Evolutionary conservation across 2,797 vertebrate genomes (phyloP).

Genomic region (Trachops cirrhosus): DNA sequence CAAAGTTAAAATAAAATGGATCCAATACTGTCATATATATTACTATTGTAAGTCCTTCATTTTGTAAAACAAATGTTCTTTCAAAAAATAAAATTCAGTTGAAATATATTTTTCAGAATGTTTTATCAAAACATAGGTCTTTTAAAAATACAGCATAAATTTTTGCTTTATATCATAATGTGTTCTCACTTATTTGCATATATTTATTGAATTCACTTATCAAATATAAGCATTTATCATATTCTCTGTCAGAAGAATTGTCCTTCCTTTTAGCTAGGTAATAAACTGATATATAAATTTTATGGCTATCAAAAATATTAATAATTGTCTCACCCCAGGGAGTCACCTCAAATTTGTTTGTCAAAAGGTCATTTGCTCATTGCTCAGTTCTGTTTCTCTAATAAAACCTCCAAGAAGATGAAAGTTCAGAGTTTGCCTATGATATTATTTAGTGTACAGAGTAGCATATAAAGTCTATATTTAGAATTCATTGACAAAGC

Average conservation of each 20-base stretch:
- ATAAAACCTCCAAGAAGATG: neutral
- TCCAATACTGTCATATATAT: neutral
- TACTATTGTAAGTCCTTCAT: neutral
- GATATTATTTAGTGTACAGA: neutral
- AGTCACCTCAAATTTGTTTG: neutral
- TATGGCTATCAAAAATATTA: neutral
- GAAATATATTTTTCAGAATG: neutral
- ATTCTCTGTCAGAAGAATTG: neutral
- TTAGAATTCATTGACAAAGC: conserved; percentile 20
- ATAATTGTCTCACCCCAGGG: neutral
- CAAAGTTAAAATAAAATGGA: conserved; percentile 9
- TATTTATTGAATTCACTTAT: neutral
- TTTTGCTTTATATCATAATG: neutral
- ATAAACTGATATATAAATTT: neutral
- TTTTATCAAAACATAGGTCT: neutral
- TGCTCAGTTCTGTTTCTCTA: neutral
- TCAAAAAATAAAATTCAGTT: neutral
- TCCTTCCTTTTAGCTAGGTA: neutral
- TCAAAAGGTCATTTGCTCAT: neutral
- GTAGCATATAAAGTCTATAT: neutral
- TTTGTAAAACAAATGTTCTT: neutral
- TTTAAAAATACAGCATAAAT: neutral
- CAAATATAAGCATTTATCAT: neutral
- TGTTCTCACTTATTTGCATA: neutral
- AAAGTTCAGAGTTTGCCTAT: neutral